Evolutionary conservation across 2,797 vertebrate species (phyloP).

Genomic region (Chelon labrosus): DNA sequence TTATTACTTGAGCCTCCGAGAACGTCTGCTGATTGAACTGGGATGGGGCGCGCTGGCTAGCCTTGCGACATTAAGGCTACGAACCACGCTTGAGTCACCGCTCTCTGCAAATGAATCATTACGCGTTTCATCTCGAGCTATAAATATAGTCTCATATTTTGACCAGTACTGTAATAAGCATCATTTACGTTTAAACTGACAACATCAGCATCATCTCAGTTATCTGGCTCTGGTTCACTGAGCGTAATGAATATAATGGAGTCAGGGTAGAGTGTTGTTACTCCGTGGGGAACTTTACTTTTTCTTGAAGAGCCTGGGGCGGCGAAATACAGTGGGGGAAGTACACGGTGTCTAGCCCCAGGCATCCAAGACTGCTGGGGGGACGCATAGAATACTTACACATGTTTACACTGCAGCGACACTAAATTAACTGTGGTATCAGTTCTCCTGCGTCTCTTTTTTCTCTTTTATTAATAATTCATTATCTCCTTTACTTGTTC

Average conservation of each 20-base stretch:
- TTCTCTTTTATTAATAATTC: neutral
- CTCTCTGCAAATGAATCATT: neutral
- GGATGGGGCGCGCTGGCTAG: neutral
- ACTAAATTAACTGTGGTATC: neutral
- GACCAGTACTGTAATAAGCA: neutral
- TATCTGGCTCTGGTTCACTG: constrained; percentile 8
- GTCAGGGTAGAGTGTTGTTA: constrained; percentile 6
- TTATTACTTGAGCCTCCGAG: neutral
- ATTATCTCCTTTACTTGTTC: neutral
- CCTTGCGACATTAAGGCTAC: neutral
- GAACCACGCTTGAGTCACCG: neutral
- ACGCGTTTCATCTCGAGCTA: neutral
- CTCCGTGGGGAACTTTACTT: constrained; percentile 18
- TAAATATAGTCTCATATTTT: neutral
- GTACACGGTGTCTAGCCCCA: constrained; percentile 38
- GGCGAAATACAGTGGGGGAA: constrained; percentile 21
- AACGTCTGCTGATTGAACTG: neutral
- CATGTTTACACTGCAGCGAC: neutral
- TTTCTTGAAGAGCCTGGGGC: constrained; percentile 37
- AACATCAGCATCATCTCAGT: constrained; percentile 1
- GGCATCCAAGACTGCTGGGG: constrained; percentile 24
- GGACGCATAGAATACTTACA: constrained; percentile 1
- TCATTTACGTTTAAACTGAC: constrained; percentile 1
- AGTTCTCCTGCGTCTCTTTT: neutral
- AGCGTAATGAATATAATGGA: neutral